Conservation (phyloP, 2,888 invertebrate genomes). For the Drosophila stalkeri region DNA sequence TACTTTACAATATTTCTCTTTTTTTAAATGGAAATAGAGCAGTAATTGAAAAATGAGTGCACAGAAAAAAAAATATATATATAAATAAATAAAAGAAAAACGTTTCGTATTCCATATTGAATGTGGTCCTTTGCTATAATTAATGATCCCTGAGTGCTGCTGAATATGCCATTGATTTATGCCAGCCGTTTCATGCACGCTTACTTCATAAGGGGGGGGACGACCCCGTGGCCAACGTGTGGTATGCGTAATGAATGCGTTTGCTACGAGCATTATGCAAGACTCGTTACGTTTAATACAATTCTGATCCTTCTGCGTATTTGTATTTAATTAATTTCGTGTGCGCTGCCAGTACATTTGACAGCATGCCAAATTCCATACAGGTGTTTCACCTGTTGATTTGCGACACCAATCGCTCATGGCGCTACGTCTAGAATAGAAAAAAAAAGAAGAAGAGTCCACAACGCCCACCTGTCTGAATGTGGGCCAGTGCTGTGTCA, state of each 20-base stretch:
- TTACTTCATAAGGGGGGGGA: conserved; percentile 57
- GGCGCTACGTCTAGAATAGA: conserved; percentile 25
- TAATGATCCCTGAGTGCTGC: conserved; percentile 59
- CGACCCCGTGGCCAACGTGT: conserved; percentile 45
- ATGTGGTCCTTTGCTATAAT: conserved; percentile 60
- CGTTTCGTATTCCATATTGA: conserved; percentile 20
- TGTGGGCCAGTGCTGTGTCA: conserved; percentile 2
- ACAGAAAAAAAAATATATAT: conserved; percentile 43
- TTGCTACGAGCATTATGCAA: conserved; percentile 39
- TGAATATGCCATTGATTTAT: conserved; percentile 67
- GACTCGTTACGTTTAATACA: conserved; percentile 41
- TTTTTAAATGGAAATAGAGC: conserved; percentile 52
- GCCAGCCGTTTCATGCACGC: conserved; percentile 68
- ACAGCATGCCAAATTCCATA: conserved; percentile 6
- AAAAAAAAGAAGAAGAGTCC: conserved; percentile 17
- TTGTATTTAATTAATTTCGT: conserved; percentile 69
- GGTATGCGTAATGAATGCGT: conserved; percentile 53
- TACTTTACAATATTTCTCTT: conserved; percentile 19
- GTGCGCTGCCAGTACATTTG: conserved; percentile 22
- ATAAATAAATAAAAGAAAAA: not conserved
- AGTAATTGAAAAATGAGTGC: conserved; percentile 69
- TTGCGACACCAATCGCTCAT: conserved; percentile 40
- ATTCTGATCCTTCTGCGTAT: conserved; percentile 56
- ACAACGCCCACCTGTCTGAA: conserved; percentile 53
- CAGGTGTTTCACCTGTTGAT: conserved; percentile 61